Base-by-base conservation (phyloP, 2,888 invertebrate genomes). In the Drosophila anomelani region DNA sequence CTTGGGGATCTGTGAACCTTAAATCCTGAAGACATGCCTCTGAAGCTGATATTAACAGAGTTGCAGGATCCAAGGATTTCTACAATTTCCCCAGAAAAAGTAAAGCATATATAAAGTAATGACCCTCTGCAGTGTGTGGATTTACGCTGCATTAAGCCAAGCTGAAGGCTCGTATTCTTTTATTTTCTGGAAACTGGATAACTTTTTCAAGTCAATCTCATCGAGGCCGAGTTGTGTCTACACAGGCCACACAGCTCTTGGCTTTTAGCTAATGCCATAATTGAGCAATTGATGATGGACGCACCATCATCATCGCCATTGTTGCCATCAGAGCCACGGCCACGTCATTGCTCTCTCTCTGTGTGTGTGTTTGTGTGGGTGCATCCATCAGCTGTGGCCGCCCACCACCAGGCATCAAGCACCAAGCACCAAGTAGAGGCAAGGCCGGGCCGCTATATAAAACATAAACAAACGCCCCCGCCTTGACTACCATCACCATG, bases 401-500 rank as follows among this genome's bases (percentile, higher is more conserved):
- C 13, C 32, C 32, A 44, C 44, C 44, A 44, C 44, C 44, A 7
- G 4, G 34, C 5, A 38, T n/a, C 38, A 8, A n/a, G 38, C 38
- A 38, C 38, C 20, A 20, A 20, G 20, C 20, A 1, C 1, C 8
- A 20, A 43, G 26, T 12, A 17, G 36, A 17, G 58, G 59, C 59
- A 60, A 60, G 60, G 60, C 59, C 60, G 26, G 60, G 60, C 59
- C 60, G 26, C 13, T 17, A 47, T 47, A n/a, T 56, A 67, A 68
- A 75, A 84, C 63, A 82, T 89, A 88, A 89, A 89, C 88, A 89
- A 82, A 88, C 89, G 86, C 85, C 85, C 76, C 76, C 74, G 72
- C 47, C 47, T 71, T 71, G 67, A n/a, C 56, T 1, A n/a, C n/a
- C n/a, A 15, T 29, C 46, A 15, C 17, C 32, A 44, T 26, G 44